A percentile compares a stretch with the other conserved stretches of the same genome.
phyloP scores from a whole-genome alignment of 2,888 invertebrate genomes.

The Leptura quadrifasciata region DNA sequence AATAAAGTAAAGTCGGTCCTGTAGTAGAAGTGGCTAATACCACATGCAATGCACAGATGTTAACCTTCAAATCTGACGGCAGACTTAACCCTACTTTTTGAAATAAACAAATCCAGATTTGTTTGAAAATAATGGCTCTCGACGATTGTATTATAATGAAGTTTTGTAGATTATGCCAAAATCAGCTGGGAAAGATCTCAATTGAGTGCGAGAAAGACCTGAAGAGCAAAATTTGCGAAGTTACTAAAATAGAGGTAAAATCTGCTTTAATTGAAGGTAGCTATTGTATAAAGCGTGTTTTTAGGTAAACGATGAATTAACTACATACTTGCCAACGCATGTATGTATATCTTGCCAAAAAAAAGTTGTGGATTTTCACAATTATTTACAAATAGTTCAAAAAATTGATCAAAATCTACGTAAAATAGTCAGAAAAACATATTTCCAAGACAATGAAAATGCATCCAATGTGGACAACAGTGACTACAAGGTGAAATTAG shows the following conservation, averaged over 20 bases:
- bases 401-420: conserved; percentile 55
- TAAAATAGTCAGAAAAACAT: conserved; percentile 22
- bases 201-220: conserved; percentile 48
- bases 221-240: conserved; percentile 54
- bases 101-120: not conserved
- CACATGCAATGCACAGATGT: not conserved
- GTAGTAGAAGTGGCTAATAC: not conserved
- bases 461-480: not conserved
- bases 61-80: not conserved
- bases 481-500: conserved; percentile 22
- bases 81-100: conserved; percentile 1
- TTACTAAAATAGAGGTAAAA: conserved; percentile 58
- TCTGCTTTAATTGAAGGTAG: not conserved
- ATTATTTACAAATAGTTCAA: conserved; percentile 55
- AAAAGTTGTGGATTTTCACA: conserved; percentile 56
- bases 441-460: not conserved
- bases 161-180: conserved; percentile 52
- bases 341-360: conserved; percentile 58
- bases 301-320: conserved; percentile 56
- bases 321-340: conserved; percentile 52
- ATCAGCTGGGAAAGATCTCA: conserved; percentile 38
- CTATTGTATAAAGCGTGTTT: conserved; percentile 28
- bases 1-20: not conserved
- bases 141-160: conserved; percentile 35
- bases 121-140: not conserved